These are phyloP conservation scores for Nomada hirtipes DNA, from an alignment of 2,888 invertebrate genomes.

Conservation along the genomic window DNA sequence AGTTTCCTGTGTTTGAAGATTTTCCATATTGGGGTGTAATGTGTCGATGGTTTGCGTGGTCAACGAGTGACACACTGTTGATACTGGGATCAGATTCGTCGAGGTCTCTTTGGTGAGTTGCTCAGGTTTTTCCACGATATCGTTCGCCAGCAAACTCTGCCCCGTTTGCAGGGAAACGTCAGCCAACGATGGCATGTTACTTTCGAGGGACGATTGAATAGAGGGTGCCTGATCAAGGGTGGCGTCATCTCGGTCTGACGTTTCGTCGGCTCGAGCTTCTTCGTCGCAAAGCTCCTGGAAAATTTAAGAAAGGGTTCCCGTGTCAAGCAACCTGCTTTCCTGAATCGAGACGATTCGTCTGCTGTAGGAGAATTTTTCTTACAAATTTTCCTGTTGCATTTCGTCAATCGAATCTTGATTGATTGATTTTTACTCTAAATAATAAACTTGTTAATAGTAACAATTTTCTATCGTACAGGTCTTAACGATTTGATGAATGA, in stretches of 20 bases:
- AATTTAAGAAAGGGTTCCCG: slow-evolving; percentile 25
- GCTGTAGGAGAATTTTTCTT: background rate
- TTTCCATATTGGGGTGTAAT: slow-evolving; percentile 49
- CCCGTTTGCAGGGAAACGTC: slow-evolving; percentile 83
- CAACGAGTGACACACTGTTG: slow-evolving; percentile 72
- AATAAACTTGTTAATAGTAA: background rate
- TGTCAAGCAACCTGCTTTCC: slow-evolving; percentile 6
- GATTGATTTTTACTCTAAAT: background rate
- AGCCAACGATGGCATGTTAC: slow-evolving; percentile 76
- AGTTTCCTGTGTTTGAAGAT: slow-evolving; percentile 75
- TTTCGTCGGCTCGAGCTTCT: slow-evolving; percentile 67
- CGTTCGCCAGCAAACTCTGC: slow-evolving; percentile 76
- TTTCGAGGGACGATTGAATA: slow-evolving; percentile 75
- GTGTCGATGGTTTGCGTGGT: slow-evolving; percentile 66
- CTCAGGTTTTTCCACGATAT: slow-evolving; percentile 71
- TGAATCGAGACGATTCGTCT: background rate
- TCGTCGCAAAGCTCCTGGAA: slow-evolving; percentile 69
- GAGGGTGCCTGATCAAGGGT: slow-evolving; percentile 81
- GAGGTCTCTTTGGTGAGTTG: slow-evolving; percentile 79
- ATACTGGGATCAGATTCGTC: slow-evolving; percentile 73
- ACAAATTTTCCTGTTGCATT: background rate
- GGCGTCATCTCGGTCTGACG: slow-evolving; percentile 75
- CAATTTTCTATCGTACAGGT: background rate
- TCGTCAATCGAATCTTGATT: background rate
- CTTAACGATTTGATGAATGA: background rate